Evolutionary conservation across 2,113 vertebrate species (phyloP).

Genomic region (Sturnus vulgaris): DNA sequence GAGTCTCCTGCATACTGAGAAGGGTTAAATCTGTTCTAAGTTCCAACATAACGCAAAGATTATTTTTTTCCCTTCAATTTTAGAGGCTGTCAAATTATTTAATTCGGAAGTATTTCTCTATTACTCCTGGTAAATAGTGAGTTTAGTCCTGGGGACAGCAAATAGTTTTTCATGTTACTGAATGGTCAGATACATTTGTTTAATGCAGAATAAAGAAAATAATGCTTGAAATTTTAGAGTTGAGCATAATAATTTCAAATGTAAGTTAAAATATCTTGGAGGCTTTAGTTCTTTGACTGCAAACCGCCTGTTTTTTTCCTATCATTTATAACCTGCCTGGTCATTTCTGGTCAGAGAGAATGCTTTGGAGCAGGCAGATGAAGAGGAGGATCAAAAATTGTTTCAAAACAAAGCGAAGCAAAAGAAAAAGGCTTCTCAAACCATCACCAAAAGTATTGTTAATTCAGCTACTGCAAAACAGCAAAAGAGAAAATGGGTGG

Average conservation of each 20-base stretch:
- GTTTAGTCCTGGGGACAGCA: background rate
- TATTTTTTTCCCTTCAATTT: background rate
- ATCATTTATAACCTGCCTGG: background rate
- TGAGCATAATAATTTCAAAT: background rate
- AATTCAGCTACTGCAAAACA: background rate
- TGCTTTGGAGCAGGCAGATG: conserved; percentile 77
- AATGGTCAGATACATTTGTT: background rate
- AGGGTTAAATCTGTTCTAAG: background rate
- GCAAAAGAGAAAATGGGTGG: conserved; percentile 22
- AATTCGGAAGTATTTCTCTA: background rate
- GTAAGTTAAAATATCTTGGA: background rate
- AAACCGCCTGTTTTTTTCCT: rapidly evolving
- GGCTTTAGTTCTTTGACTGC: background rate
- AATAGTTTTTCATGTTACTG: background rate
- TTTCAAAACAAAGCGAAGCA: conserved; percentile 28
- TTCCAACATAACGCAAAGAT: rapidly evolving
- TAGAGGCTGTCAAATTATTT: background rate
- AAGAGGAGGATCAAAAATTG: conserved; percentile 67
- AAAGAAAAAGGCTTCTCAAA: conserved; percentile 51
- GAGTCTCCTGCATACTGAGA: background rate
- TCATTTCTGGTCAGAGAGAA: conserved; percentile 74
- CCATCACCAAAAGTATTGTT: background rate
- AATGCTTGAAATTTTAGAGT: background rate
- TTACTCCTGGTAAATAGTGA: background rate
- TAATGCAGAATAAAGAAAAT: background rate